Conservation (phyloP, 2,888 invertebrate species). For the Mythimna vitellina region DNA sequence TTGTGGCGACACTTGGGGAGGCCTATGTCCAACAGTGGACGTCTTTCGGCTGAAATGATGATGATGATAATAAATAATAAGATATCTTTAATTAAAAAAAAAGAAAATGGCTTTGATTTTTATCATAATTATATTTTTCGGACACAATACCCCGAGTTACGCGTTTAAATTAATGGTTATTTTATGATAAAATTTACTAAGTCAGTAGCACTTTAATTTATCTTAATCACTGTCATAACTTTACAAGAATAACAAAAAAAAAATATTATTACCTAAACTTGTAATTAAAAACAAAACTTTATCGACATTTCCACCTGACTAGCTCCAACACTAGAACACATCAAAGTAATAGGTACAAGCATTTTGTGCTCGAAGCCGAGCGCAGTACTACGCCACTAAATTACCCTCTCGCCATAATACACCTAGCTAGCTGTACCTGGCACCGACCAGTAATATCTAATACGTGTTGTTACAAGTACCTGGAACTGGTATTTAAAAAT, state of each 20-base stretch:
- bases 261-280: neutral
- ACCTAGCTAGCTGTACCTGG: constrained; percentile 34
- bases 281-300: neutral
- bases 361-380: constrained; percentile 63
- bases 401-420: constrained; percentile 56
- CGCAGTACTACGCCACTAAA: constrained; percentile 59
- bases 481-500: constrained; percentile 3
- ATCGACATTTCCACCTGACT: constrained; percentile 23
- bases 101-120: too few relatives aligned
- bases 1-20: too few relatives aligned
- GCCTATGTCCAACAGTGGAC: too few relatives aligned
- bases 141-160: too few relatives aligned
- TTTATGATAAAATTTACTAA: too few relatives aligned
- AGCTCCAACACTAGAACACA: constrained; percentile 57
- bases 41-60: too few relatives aligned
- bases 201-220: neutral
- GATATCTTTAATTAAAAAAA: too few relatives aligned
- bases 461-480: constrained; percentile 1
- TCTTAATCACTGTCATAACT: neutral
- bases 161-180: too few relatives aligned
- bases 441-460: constrained; percentile 27
- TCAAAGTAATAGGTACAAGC: constrained; percentile 68
- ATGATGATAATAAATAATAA: too few relatives aligned
- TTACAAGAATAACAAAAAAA: neutral
- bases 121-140: too few relatives aligned